Conservation (phyloP, 2,797 vertebrate genomes). For the Myotis pilosus region DNA sequence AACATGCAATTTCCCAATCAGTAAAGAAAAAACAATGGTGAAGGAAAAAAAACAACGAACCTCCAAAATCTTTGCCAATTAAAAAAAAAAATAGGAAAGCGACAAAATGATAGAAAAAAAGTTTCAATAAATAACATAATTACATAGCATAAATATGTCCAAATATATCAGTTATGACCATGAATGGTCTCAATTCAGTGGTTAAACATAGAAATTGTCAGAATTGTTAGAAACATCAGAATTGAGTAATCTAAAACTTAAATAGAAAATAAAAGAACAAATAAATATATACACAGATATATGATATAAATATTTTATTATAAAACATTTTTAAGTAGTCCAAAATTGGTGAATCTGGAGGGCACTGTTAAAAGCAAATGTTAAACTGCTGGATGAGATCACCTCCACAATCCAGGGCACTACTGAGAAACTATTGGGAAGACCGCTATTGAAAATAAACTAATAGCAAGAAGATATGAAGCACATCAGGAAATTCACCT, state of each 20-base stretch:
- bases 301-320: constrained; percentile 8
- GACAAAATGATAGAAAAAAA: background rate
- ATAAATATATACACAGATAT: background rate
- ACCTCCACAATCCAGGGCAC: background rate
- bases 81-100: background rate
- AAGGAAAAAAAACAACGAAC: background rate
- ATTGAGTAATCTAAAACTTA: background rate
- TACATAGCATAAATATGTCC: background rate
- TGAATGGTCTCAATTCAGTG: background rate
- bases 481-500: background rate
- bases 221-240: background rate
- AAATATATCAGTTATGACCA: background rate
- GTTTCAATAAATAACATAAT: background rate
- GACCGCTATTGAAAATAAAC: background rate
- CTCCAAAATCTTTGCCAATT: background rate
- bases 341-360: background rate
- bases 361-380: background rate
- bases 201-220: background rate
- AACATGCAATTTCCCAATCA: background rate
- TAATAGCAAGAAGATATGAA: background rate
- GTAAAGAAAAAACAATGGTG: background rate
- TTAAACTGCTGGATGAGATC: background rate
- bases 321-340: background rate
- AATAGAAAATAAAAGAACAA: background rate
- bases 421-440: background rate